Evolutionary conservation across 2,888 invertebrate genomes (phyloP), one percentile per base, ranked within the genome.

Genomic region (Dorcus parallelipipedus): DNA sequence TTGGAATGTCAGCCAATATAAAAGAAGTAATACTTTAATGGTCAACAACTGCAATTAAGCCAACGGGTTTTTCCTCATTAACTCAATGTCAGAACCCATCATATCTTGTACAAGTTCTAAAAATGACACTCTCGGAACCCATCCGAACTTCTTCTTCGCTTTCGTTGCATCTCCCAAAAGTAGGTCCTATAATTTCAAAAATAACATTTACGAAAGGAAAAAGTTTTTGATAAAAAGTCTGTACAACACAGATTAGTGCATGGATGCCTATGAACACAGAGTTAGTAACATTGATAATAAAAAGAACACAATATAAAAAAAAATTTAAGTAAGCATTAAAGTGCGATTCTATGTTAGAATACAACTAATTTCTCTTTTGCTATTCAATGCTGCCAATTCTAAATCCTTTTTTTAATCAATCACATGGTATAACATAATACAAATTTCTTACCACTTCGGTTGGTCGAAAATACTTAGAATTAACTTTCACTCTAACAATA

Each of bases 381-480:
- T 14, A 7, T 42, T 10, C 42, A 14, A 17, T 42, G 42, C 17
- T 42, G 42, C 17, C 7, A 17, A 17, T 6, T 17, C 8, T 10
- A 6, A 33, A 33, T 33, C 26, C 3, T 33, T 5, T 6, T 42
- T 4, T 6, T 40, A 38, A 41, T 45, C 82, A 33, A 33, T 33
- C 26, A 33, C 26, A 33, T 33, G 26, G 4, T 33, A 33, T 26
- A 1, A 26, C 26, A 26, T 4, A 26, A 26, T 33, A 7, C n/a
- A n/a, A n/a, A 6, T 33, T 1, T 6, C 89, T 84, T 76, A 91
- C 95, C 72, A 99, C 98, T 89, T 99, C 98, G 0, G 98, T 96
- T 7, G 98, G 98, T 61, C 99, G 85, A 79, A 97, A 98, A 83
- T 91, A 97, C 79, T 93, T 95, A 0, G 93, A 86, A 82, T 97